phyloP scores from a whole-genome alignment of 2,797 vertebrate species.

The Pseudochaenichthys georgianus region DNA sequence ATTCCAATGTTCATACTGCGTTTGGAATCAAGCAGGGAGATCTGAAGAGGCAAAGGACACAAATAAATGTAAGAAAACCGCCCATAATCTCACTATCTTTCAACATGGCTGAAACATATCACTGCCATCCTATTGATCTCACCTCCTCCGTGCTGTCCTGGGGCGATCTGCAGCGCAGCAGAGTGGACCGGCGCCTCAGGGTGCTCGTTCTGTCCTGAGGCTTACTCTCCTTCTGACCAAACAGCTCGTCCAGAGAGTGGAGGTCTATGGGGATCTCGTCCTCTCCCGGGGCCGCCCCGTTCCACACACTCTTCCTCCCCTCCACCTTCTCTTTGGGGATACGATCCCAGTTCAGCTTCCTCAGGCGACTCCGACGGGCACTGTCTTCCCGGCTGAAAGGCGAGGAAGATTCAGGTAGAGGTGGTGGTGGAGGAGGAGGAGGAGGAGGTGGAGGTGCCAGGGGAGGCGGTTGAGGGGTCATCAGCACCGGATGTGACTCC shows the following conservation, averaged over 20 bases:
- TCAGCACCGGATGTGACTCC: conserved; percentile 69
- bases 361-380: conserved; percentile 75
- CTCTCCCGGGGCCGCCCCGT: conserved; percentile 70
- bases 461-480: conserved; percentile 62
- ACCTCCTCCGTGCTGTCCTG: conserved; percentile 84
- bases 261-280: conserved; percentile 86
- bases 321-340: conserved; percentile 87
- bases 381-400: conserved; percentile 69
- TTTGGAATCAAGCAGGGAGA: conserved; percentile 87
- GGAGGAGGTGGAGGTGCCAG: conserved; percentile 64
- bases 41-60: conserved; percentile 69
- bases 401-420: conserved; percentile 26
- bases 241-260: conserved; percentile 86
- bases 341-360: conserved; percentile 88
- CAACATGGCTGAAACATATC: background rate
- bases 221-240: conserved; percentile 81
- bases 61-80: background rate
- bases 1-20: conserved; percentile 90
- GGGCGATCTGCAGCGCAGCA: conserved; percentile 75
- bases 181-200: conserved; percentile 69
- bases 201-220: conserved; percentile 67
- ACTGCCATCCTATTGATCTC: conserved; percentile 12
- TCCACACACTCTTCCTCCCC: conserved; percentile 86
- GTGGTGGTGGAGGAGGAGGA: conserved; percentile 38
- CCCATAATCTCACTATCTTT: background rate